Evolutionary conservation across 2,113 vertebrate genomes (phyloP), one percentile per base, ranked within the genome.

Genomic region (Butastur rufipennis): DNA sequence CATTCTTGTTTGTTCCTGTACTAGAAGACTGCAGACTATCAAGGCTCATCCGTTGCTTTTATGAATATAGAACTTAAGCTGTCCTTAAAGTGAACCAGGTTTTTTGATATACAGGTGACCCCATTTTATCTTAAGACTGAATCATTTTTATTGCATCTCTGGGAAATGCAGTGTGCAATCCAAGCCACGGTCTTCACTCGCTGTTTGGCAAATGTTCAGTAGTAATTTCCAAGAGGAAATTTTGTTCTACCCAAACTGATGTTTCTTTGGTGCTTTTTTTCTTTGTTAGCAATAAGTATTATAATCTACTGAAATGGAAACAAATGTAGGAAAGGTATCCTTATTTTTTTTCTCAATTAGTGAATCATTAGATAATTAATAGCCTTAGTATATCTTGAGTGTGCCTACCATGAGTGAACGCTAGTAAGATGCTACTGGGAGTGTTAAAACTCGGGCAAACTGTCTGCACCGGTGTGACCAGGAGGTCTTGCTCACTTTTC

Each of bases 161-260:
- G n/a, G 53, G 42, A 91, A 80, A 27, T 66, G 27, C 67, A 86
- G 20, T 7, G 18, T 87, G 29, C 50, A 84, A 11, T 59, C 42
- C 38, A 52, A 59, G 42, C 50, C n/a, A 31, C 0, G 1, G 53
- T 77, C 48, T 65, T 55, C 13, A 32, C 29, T 62, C 0, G 0
- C 53, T 80, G 25, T 87, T 85, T 68, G 74, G 78, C 50, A 63
- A 32, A 77, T 36, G 13, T 56, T 81, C 66, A 11, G 25, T 40
- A 68, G 53, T 40, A 73, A 67, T 73, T 94, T 90, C 70, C 45
- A 77, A 82, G 43, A 16, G 62, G 40, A 55, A 91, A 65, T 82
- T 61, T 45, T 75, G 25, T 85, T 94, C 61, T 81, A 45, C 36
- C 4, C 31, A 71, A 74, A 56, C 21, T 79, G 1, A 13, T 55